A percentile compares a stretch with the other conserved stretches of the same genome.
phyloP scores from a whole-genome alignment of 2,888 invertebrate genomes.

The Chrysotoxum bicinctum region DNA sequence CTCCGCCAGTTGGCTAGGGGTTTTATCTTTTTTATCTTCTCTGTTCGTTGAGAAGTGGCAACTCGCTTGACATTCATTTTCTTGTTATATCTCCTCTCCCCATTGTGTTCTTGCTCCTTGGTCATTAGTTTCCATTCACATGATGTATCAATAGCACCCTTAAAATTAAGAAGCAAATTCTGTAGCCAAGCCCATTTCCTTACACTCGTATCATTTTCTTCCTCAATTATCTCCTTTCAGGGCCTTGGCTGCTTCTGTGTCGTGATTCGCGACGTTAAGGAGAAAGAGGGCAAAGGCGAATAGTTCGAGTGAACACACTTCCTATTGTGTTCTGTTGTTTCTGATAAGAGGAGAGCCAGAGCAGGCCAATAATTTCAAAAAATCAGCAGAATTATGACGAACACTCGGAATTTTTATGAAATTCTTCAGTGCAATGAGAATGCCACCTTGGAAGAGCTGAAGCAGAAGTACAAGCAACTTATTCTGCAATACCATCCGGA shows the following conservation, averaged over 20 bases:
- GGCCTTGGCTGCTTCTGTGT: slow-evolving; percentile 38
- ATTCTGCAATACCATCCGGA: slow-evolving; percentile 81
- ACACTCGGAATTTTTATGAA: slow-evolving; percentile 77
- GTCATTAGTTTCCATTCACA: slow-evolving; percentile 24
- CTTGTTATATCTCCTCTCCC: not conserved
- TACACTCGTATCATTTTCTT: slow-evolving; percentile 63
- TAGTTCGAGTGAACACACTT: not conserved
- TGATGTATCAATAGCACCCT: slow-evolving; percentile 39
- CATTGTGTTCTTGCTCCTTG: slow-evolving; percentile 18
- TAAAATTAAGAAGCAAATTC: slow-evolving; percentile 43
- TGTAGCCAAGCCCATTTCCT: slow-evolving; percentile 70
- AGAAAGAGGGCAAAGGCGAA: slow-evolving; percentile 24
- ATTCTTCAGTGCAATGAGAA: slow-evolving; percentile 76
- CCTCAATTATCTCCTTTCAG: slow-evolving; percentile 72
- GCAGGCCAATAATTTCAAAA: not conserved
- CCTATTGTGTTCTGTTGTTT: slow-evolving; percentile 10
- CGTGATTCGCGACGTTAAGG: slow-evolving; percentile 10
- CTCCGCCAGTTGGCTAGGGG: not conserved
- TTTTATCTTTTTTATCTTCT: slow-evolving; percentile 11
- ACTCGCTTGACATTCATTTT: slow-evolving; percentile 50
- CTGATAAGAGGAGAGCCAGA: slow-evolving; percentile 45
- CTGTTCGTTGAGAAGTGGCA: not conserved
- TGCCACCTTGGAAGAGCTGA: slow-evolving; percentile 78
- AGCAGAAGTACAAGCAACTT: slow-evolving; percentile 80
- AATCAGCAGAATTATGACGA: slow-evolving; percentile 22